A percentile compares a stretch with the other conserved stretches of the same genome.
These are phyloP conservation scores for Callimorpha dominula DNA, from an alignment of 2,888 invertebrate species.

Conservation along the genomic window DNA sequence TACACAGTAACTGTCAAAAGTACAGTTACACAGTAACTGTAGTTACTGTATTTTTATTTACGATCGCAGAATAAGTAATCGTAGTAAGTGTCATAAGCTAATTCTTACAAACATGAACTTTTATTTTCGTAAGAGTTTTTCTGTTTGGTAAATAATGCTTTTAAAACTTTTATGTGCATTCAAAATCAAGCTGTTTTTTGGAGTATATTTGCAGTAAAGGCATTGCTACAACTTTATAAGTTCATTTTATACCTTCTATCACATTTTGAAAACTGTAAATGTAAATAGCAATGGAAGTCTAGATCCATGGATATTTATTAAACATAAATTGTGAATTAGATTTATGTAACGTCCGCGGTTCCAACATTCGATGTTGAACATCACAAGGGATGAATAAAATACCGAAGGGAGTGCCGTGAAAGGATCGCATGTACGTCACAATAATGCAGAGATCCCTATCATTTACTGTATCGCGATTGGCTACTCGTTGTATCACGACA, in stretches of 20 bases:
- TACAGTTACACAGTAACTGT: too few species aligned
- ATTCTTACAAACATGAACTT: too few species aligned
- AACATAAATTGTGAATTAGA: slow-evolving; percentile 1
- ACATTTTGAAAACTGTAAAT: not conserved
- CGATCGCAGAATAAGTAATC: too few species aligned
- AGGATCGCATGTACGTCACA: not conserved
- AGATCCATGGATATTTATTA: not conserved
- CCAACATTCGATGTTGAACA: not conserved
- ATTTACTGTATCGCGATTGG: not conserved
- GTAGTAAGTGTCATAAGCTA: too few species aligned
- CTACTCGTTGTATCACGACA: not conserved
- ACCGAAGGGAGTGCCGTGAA: not conserved
- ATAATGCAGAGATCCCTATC: not conserved
- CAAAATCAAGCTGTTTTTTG: too few species aligned
- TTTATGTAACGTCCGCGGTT: not conserved
- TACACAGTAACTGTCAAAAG: too few species aligned
- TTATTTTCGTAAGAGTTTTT: too few species aligned
- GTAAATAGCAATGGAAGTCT: not conserved
- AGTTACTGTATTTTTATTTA: too few species aligned
- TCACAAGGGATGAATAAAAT: not conserved
- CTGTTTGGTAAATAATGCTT: too few species aligned
- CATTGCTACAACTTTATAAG: not conserved
- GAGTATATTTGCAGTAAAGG: not conserved
- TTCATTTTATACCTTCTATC: not conserved
- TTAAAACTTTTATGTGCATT: too few species aligned